Evolutionary conservation across 2,113 vertebrate species (phyloP).

Genomic region (Chamaetylas fuelleborni): DNA sequence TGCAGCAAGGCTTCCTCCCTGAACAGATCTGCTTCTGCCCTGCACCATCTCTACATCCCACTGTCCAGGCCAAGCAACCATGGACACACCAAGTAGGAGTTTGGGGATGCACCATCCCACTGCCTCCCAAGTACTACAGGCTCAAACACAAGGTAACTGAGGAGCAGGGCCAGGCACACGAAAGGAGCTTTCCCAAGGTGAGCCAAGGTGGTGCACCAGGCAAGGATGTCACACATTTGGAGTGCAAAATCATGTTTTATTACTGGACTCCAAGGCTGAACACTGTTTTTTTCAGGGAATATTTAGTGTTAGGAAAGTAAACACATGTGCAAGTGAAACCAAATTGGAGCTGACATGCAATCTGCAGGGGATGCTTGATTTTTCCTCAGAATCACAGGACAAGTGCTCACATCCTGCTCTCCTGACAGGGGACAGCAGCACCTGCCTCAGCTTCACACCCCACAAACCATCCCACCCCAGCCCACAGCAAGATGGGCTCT

Average conservation of each 20-base stretch:
- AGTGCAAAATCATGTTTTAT: background rate
- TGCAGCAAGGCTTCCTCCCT: accelerated
- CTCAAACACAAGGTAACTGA: background rate
- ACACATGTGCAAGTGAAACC: background rate
- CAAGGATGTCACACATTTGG: background rate
- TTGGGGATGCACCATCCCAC: accelerated
- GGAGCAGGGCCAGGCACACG: background rate
- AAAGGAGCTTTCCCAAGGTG: background rate
- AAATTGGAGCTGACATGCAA: background rate
- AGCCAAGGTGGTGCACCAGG: accelerated
- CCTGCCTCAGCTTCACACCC: background rate
- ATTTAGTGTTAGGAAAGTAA: background rate
- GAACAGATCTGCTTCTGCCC: background rate
- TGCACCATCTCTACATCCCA: background rate
- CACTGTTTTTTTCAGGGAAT: background rate
- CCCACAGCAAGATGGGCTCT: background rate
- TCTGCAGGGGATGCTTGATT: background rate
- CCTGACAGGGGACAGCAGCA: background rate
- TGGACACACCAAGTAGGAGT: background rate
- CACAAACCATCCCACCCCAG: background rate
- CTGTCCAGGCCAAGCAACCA: background rate
- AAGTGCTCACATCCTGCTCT: background rate
- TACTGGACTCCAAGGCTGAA: background rate
- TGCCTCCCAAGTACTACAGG: background rate
- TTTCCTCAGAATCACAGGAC: background rate